Base-by-base conservation (phyloP, 1,140 invertebrate species). In the Drosophila truncata region DNA sequence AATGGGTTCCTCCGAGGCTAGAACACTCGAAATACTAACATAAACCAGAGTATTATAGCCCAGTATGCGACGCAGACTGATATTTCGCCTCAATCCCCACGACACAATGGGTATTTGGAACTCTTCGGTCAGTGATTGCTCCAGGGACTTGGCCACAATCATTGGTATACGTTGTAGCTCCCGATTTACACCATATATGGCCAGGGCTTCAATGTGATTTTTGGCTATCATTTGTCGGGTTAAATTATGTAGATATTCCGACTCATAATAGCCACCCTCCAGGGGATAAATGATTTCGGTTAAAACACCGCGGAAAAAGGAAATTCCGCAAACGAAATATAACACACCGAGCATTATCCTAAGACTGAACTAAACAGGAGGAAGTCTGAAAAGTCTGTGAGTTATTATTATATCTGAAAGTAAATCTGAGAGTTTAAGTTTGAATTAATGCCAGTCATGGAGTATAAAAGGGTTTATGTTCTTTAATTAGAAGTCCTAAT, bases 61-160 rank as follows among this genome's bases (percentile, higher is more conserved):
- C 3, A 90, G 20, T 1, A 70, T 39, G 7, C n/a, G 16, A 2
- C 42, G 25, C 7, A 82, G 23, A 2, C 14, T 59, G 0, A 41
- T 29, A 42, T 73, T 80, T 13, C 16, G 41, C 6, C 80, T 29
- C 8, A 49, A 31, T 5, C 75, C 67, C 67, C 74, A 85, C 2
- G 63, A 49, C 0, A 90, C 49, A 5, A 66, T 62, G 1, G 86
- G 79, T 5, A 64, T 44, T 10, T 57, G 33, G 0, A 90, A 44
- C 23, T 82, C 65, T 35, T 79, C 67, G 11, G 23, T 31, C 10
- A 90, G 27, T 2, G 44, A n/a, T 14, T 71, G 72, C n/a, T 85
- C 75, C 31, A 90, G 35, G 5, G 78, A 65, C 0, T 35, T n/a
- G 35, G 29, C 39, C 25, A 80, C 33, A 39, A 79, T 6, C 7